Evolutionary conservation across 2,113 vertebrate genomes (phyloP).

Genomic region (Otolemur garnettii): DNA sequence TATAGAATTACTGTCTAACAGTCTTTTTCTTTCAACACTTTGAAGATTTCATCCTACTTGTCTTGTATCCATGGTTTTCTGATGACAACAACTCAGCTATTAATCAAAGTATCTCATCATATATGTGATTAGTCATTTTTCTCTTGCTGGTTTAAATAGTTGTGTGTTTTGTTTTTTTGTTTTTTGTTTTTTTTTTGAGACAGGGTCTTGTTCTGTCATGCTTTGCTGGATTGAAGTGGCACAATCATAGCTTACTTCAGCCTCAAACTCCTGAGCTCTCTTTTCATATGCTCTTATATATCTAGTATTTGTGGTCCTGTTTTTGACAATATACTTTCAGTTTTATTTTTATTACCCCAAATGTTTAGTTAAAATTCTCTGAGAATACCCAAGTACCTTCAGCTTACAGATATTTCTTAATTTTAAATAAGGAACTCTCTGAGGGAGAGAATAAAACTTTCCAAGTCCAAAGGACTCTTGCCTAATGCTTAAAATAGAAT

Average conservation of each 20-base stretch:
- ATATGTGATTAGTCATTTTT: neutral
- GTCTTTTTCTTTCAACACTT: neutral
- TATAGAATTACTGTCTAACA: neutral
- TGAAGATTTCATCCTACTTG: neutral
- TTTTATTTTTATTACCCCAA: neutral
- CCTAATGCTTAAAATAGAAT: constrained; percentile 19
- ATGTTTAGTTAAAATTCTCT: neutral
- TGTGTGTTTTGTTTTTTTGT: neutral
- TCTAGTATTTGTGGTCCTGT: neutral
- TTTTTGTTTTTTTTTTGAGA: too few relatives aligned
- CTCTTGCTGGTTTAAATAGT: neutral
- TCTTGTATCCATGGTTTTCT: neutral
- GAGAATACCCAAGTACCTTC: neutral
- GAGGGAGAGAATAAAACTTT: constrained; percentile 13
- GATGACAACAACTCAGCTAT: neutral
- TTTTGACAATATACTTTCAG: neutral
- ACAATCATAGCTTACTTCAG: too few relatives aligned
- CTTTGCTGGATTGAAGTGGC: too few relatives aligned
- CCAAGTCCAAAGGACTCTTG: neutral
- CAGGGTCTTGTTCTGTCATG: too few relatives aligned
- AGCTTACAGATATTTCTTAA: neutral
- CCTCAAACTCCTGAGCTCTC: neutral
- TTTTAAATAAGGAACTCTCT: constrained; percentile 33
- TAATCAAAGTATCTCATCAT: neutral
- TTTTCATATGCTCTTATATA: neutral